Evolutionary conservation across 2,888 invertebrate species (phyloP), one percentile per base, ranked within the genome.

Genomic region (Abrostola tripartita): DNA sequence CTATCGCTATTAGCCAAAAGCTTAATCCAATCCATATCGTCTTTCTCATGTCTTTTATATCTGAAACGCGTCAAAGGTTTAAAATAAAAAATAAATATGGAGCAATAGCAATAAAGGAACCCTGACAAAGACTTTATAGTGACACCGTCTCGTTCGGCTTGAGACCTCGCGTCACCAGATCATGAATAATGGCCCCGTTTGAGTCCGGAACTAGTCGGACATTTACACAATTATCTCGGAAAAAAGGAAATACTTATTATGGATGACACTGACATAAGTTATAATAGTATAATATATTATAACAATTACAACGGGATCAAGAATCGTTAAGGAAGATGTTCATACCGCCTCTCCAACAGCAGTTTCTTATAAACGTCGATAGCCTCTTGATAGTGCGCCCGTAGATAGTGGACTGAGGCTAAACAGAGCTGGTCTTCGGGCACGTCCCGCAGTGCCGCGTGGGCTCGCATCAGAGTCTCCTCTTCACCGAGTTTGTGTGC

Each of bases 331-430:
- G 1, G 24, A 24, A 24, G 24, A 1, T 4, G 24, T 24, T 24
- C 78, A n/a, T 90, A 98, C 98, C 98, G 97, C 93, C 99, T 98
- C 81, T 98, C 98, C 35, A 98, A 91, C 11, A 99, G 95, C 59
- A 99, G 96, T 67, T 98, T 96, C 90, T 99, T 99, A 88, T 99
- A 99, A 72, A 99, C 98, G 88, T 99, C 99, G 69, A 99, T 99
- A 52, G 99, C 99, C 89, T 99, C 99, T 88, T 99, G 99, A 88
- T 99, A 99, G 90, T 99, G 99, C 6, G 98, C 98, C 60, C 99
- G 95, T 61, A 99, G 95, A 87, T 99, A 99, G 88, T 99, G 99
- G 76, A 99, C 98, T 0, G 99, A 98, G 0, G 99, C 99, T 60
- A 99, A 91, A 81, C 98, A 98, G 44, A 99, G 95, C 90, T 99